phyloP scores from a whole-genome alignment of 2,113 vertebrate genomes.

The Globicephala melas region DNA sequence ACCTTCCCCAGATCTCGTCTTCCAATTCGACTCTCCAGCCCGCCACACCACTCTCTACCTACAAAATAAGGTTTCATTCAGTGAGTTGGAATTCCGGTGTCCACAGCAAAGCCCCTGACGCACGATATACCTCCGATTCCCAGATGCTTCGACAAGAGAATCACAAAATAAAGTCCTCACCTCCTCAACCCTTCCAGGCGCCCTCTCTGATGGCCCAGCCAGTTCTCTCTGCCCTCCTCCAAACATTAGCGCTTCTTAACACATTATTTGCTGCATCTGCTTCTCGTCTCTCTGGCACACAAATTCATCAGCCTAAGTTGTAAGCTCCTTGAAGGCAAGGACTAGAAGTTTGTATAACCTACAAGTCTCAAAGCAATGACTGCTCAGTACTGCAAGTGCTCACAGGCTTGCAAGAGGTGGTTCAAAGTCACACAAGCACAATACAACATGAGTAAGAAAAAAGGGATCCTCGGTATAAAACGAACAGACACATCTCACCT shows the following conservation, averaged over 20 bases:
- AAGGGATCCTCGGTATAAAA: neutral
- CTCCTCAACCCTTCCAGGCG: neutral
- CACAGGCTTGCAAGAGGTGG: neutral
- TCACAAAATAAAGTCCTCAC: neutral
- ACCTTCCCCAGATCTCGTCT: neutral
- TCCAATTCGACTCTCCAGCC: neutral
- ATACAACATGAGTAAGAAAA: neutral
- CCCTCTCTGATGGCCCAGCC: neutral
- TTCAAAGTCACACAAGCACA: neutral
- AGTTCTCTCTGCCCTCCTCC: neutral
- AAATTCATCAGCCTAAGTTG: neutral
- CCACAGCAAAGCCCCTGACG: neutral
- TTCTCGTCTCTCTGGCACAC: neutral
- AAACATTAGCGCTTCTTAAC: neutral
- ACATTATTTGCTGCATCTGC: neutral
- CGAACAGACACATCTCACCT: neutral
- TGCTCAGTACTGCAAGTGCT: neutral
- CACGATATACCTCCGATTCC: neutral
- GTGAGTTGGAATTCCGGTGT: neutral
- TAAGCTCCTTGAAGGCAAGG: constrained; percentile 46
- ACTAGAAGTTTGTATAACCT: neutral
- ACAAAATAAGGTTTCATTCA: neutral
- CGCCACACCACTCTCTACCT: neutral
- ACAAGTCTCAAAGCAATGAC: neutral
- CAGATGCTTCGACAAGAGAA: neutral